Evolutionary conservation across 2,888 invertebrate species (phyloP).

Genomic region (Drosophila nr. medialis): DNA sequence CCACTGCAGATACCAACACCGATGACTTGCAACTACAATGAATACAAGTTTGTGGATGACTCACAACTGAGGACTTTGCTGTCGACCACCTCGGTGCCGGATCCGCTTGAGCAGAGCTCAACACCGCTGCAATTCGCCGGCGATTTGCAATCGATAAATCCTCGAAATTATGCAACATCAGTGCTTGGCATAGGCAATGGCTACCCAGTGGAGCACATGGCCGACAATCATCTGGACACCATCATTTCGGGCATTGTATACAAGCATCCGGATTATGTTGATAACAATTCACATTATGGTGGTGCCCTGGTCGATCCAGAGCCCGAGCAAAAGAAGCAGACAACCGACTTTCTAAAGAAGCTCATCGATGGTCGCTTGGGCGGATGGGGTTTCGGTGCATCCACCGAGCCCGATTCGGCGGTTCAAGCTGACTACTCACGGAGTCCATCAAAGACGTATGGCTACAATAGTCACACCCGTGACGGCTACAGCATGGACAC

Average conservation of each 20-base stretch:
- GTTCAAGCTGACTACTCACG: conserved; percentile 53
- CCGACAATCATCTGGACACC: conserved; percentile 76
- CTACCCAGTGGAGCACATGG: conserved; percentile 65
- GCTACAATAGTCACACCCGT: conserved; percentile 64
- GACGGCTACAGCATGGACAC: conserved; percentile 68
- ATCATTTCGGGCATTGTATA: conserved; percentile 79
- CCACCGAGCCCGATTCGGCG: conserved; percentile 54
- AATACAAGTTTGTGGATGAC: conserved; percentile 79
- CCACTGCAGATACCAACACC: conserved; percentile 57
- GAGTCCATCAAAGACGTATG: conserved; percentile 60
- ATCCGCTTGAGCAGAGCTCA: conserved; percentile 60
- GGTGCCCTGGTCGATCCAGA: conserved; percentile 76
- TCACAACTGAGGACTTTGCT: conserved; percentile 67
- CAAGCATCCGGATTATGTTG: conserved; percentile 79
- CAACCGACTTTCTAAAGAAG: conserved; percentile 75
- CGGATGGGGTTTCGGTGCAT: conserved; percentile 67
- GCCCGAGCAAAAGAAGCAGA: conserved; percentile 70
- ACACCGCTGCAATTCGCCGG: conserved; percentile 71
- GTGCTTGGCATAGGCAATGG: conserved; percentile 38
- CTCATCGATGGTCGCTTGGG: conserved; percentile 73
- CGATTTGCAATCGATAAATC: conserved; percentile 51
- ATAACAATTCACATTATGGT: conserved; percentile 61
- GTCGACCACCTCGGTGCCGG: conserved; percentile 71
- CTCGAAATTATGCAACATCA: conserved; percentile 26
- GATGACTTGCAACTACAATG: conserved; percentile 50